A percentile compares a stretch with the other conserved stretches of the same genome.
These are phyloP conservation scores for Dryococelus australis DNA, from an alignment of 2,888 invertebrate genomes.

Conservation along the genomic window DNA sequence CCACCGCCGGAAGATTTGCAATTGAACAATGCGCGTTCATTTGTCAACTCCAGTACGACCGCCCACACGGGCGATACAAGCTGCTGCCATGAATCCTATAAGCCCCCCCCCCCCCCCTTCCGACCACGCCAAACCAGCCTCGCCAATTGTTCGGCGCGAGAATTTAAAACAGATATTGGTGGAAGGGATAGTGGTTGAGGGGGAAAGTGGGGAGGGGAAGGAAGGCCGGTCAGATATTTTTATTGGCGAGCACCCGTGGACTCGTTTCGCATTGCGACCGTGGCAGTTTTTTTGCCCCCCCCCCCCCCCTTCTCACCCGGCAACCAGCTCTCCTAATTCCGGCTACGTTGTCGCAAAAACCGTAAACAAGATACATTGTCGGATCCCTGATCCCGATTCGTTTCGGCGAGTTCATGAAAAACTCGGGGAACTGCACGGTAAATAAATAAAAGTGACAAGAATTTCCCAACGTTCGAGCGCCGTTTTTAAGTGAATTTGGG, in stretches of 20 bases:
- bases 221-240: background rate
- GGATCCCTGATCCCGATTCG: conserved; percentile 16
- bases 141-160: conserved; percentile 24
- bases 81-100: conserved; percentile 27
- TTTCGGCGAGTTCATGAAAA: background rate
- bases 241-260: conserved; percentile 3
- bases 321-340: background rate
- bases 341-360: background rate
- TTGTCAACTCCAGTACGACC: conserved; percentile 27
- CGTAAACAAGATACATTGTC: conserved; percentile 16
- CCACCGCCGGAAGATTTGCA: conserved; percentile 29
- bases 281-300: background rate
- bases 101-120: background rate
- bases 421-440: background rate
- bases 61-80: conserved; percentile 25
- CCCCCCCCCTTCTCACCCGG: too few relatives aligned
- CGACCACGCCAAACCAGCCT: background rate
- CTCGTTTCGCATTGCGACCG: conserved; percentile 16
- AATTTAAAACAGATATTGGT: conserved; percentile 29
- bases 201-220: background rate
- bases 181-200: too few relatives aligned
- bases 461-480: background rate
- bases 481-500: background rate
- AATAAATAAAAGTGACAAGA: background rate
- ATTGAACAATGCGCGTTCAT: conserved; percentile 30